Evolutionary conservation across 2,797 vertebrate species (phyloP), one percentile per base, ranked within the genome.

Genomic region (Sparidentex hasta): DNA sequence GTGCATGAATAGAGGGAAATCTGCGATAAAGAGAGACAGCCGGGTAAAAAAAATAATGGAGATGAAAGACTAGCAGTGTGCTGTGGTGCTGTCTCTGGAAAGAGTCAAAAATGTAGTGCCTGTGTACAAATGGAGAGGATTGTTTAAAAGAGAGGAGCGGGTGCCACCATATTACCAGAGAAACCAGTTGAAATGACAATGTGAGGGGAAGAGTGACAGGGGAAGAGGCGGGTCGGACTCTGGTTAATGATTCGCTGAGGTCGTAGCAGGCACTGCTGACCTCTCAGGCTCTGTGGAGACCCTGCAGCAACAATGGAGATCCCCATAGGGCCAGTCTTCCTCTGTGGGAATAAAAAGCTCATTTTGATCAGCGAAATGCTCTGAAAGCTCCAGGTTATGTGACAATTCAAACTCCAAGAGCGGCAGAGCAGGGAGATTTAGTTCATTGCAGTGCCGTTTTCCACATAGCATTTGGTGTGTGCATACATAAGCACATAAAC

Each of bases 161-260:
- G 51, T 72, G 52, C n/a, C 21, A 12, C 17, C 23, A 9, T 64
- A 43, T 29, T 46, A 47, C 62, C 52, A 69, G 44, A 78, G 66
- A 57, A 78, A 54, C 62, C 12, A 65, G 73, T 33, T 13, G 41
- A 52, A 59, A 62, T 44, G 27, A 57, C 54, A 61, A 43, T 52
- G 48, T 23, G 38, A 62, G 20, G 11, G 13, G 17, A 47, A 20
- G 65, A 43, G 44, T 54, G 71, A 58, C 67, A 41, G 41, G 27
- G 62, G 23, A 25, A 68, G 64, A 63, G 29, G 18, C 41, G 64
- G 56, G 29, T 52, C 52, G 17, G 50, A 71, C 50, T 74, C 20
- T 29, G 61, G 61, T 77, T 72, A 76, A 74, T 81, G 58, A 83
- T 59, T 76, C 38, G 62, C 4, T 51, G 52, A 72, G 76, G 71